Evolutionary conservation across 1,140 invertebrate genomes (phyloP), one percentile per base, ranked within the genome.

Genomic region (Psilanteris sp.): DNA sequence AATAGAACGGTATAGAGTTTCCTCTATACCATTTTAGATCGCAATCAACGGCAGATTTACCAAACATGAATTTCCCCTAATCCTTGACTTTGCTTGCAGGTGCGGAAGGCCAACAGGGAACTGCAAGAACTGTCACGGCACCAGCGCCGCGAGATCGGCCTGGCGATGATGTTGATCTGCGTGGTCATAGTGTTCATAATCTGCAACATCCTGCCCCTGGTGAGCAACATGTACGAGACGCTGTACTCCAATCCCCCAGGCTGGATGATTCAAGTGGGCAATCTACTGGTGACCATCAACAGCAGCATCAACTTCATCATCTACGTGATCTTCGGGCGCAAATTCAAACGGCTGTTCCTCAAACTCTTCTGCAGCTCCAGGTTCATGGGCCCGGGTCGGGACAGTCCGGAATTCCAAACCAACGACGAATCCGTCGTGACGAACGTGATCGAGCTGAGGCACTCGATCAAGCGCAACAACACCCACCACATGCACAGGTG

Each of bases 281-380:
- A 99, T 85, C 91, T 98, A n/a, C 90, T 98, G 16, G 96, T 98
- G 6, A 98, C 96, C 15, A 93, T 98, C 77, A 99, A 99, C 89
- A 98, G 96, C 78, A 97, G 97, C 75, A 95, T 98, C 22, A 99
- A 99, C 86, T 98, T 98, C 84, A 93, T 98, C 43, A 97, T 99
- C 64, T 99, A 99, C 88, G 97, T 98, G 59, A 96, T 97, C 24
- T 98, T 98, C 83, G 97, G 97, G 0, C 95, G 97, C 81, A 98
- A 98, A 83, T 99, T 99, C 88, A 95, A 97, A 80, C 91, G 94
- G 26, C 92, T 96, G 50, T 97, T 97, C 86, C 89, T 97, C 50
- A 92, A 94, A 79, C 91, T 96, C 79, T 97, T 97, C 88, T 97
- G 95, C 85, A 91, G 91, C 32, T 89, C 91, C 11, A 87, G 88